Evolutionary conservation across 2,113 vertebrate species (phyloP).

Genomic region (Microtus montanus): DNA sequence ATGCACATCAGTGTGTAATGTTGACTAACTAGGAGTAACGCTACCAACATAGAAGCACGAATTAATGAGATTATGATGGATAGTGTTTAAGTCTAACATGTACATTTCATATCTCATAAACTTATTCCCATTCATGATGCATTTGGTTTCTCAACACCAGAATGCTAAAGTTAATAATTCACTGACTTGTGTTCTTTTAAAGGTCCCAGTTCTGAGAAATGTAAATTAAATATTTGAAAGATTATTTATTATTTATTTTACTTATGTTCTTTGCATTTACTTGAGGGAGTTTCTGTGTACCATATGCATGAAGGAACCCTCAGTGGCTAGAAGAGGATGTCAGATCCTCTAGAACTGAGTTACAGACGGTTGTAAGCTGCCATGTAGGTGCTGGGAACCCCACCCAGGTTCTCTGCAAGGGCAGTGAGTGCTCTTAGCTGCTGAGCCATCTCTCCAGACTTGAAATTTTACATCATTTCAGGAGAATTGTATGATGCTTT

Average conservation of each 20-base stretch:
- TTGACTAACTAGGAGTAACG: not conserved
- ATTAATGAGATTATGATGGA: not conserved
- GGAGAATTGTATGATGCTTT: not conserved
- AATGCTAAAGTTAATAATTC: not conserved
- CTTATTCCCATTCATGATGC: not conserved
- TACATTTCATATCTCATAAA: constrained; percentile 2
- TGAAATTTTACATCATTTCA: not conserved
- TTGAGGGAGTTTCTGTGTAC: not conserved
- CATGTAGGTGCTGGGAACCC: not conserved
- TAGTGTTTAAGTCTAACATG: not conserved
- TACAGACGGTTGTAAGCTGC: not conserved
- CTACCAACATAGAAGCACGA: not conserved
- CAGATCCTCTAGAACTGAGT: not conserved
- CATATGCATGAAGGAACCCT: not conserved
- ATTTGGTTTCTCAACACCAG: not conserved
- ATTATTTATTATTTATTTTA: not conserved
- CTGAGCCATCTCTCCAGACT: not conserved
- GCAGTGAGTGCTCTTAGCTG: not conserved
- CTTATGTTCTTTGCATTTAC: not conserved
- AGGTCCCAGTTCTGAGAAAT: not conserved
- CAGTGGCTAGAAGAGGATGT: not conserved
- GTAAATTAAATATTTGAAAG: not conserved
- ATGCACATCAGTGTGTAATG: not conserved
- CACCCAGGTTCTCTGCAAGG: not conserved
- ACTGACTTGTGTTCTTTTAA: not conserved